Evolutionary conservation across 2,797 vertebrate genomes (phyloP).

Genomic region (Sebastes melanostomus): DNA sequence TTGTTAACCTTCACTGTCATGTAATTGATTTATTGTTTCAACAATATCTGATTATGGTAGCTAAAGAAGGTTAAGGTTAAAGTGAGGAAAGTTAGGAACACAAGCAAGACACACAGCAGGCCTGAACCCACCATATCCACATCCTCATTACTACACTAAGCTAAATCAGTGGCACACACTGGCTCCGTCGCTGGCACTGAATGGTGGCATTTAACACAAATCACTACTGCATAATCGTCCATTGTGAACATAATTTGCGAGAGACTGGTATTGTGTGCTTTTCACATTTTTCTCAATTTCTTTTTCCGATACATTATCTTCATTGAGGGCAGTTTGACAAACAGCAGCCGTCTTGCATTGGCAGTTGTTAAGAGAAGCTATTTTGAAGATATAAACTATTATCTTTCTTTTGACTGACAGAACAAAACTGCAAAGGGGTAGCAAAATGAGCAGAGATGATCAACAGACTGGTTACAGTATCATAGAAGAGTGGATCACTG

Average conservation of each 20-base stretch:
- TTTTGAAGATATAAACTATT: background rate
- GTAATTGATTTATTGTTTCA: background rate
- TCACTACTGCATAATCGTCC: background rate
- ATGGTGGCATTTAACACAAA: slow-evolving; percentile 3
- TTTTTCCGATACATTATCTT: background rate
- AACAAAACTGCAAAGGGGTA: background rate
- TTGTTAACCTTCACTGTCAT: background rate
- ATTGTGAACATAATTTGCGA: background rate
- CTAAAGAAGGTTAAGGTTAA: background rate
- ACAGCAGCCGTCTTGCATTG: background rate
- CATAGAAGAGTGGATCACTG: background rate
- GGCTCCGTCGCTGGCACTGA: background rate
- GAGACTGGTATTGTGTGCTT: background rate
- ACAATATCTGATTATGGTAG: background rate
- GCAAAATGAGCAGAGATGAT: background rate
- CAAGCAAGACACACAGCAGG: background rate
- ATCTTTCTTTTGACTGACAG: background rate
- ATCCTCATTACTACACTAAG: background rate
- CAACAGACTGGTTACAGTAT: background rate
- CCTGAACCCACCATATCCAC: background rate
- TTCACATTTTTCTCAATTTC: background rate
- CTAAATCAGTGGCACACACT: background rate
- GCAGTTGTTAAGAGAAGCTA: background rate
- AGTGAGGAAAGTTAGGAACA: background rate
- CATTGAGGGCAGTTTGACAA: background rate